Percentiles rank a stretch among this genome's conserved stretches.
Conservation (phyloP, 2,888 invertebrate genomes). For the Geotrupes spiniger region DNA sequence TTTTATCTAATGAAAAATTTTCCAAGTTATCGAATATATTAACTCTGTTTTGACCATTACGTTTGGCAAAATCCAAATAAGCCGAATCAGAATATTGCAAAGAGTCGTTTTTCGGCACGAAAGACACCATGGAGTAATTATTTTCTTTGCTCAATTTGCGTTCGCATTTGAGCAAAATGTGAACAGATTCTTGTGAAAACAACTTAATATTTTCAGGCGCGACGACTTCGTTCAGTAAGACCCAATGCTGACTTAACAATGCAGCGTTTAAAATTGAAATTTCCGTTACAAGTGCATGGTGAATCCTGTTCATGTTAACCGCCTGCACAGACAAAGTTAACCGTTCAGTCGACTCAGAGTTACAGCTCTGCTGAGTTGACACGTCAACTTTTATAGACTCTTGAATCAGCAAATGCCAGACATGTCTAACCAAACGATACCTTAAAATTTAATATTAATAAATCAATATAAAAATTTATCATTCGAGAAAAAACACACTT, state of each 20-base stretch:
- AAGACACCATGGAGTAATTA: conserved; percentile 46
- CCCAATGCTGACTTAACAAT: conserved; percentile 62
- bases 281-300: conserved; percentile 57
- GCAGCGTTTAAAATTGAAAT: conserved; percentile 60
- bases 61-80: conserved; percentile 52
- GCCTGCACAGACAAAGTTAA: conserved; percentile 66
- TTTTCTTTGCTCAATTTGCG: conserved; percentile 33
- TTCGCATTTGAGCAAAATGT: conserved; percentile 53
- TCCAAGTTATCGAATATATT: conserved; percentile 38
- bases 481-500: conserved; percentile 22
- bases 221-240: conserved; percentile 45
- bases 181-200: conserved; percentile 54
- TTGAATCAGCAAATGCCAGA: conserved; percentile 61
- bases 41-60: conserved; percentile 42
- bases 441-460: conserved; percentile 33
- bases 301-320: conserved; percentile 66
- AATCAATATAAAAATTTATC: background rate
- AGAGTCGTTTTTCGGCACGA: conserved; percentile 34
- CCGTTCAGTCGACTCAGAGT: conserved; percentile 51
- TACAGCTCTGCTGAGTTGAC: conserved; percentile 51
- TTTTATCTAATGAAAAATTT: conserved; percentile 11
- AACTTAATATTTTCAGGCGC: conserved; percentile 47
- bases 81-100: conserved; percentile 41
- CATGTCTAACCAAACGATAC: conserved; percentile 63
- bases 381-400: conserved; percentile 60